Conservation (phyloP, 2,797 vertebrate species). For the Choloepus didactylus region DNA sequence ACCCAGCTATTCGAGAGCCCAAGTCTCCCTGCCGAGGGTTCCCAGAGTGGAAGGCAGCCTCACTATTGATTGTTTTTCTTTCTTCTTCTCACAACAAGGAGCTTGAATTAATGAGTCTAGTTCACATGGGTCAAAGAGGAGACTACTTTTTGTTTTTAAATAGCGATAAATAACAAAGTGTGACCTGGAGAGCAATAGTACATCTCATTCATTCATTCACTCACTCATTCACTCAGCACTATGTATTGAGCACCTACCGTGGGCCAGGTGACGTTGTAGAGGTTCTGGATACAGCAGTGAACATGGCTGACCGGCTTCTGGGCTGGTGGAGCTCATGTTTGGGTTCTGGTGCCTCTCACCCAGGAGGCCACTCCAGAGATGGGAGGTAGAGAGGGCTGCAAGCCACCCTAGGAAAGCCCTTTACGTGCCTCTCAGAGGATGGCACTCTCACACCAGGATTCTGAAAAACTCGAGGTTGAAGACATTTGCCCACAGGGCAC, state of each 20-base stretch:
- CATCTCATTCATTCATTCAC: not conserved
- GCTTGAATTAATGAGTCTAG: not conserved
- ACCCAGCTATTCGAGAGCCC: not conserved
- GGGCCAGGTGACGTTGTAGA: not conserved
- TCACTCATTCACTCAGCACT: not conserved
- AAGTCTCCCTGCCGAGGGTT: too few species aligned
- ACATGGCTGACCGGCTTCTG: not conserved
- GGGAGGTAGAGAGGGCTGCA: not conserved
- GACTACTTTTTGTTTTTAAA: not conserved
- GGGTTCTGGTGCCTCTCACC: not conserved
- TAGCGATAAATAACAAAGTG: not conserved
- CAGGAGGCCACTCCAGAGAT: not conserved
- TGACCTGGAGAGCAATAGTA: not conserved
- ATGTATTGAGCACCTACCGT: not conserved
- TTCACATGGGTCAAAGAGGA: conserved; percentile 28
- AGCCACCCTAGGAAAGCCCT: not conserved
- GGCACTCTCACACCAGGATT: not conserved
- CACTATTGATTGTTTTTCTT: not conserved
- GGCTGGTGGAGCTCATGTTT: not conserved
- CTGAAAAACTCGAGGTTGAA: not conserved
- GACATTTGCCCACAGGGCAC: not conserved
- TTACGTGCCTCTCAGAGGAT: not conserved
- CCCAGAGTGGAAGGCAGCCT: not conserved
- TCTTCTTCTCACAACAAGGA: not conserved
- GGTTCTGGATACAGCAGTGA: too few species aligned